Base-by-base conservation (phyloP, 2,113 vertebrate genomes). In the Sebastes fasciatus region DNA sequence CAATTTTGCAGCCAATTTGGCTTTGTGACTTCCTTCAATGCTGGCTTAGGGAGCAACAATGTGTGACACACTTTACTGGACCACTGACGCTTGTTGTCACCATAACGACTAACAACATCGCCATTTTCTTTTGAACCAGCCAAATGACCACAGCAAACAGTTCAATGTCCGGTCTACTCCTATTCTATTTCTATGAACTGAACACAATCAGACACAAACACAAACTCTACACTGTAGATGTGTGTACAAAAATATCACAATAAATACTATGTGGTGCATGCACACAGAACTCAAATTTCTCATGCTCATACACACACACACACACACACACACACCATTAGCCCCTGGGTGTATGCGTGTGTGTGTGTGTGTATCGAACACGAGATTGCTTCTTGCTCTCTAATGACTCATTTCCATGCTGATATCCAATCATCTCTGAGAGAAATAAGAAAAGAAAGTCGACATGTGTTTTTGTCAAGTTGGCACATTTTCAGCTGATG, bases 401-500 rank as follows among this genome's bases (percentile, higher is more conserved):
- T 62, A 87, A 89, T 83, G 65, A 86, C 76, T 83, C 49, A 88
- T 88, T 88, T 87, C 57, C 49, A 84, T 86, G 72, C 71, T 55
- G 69, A 89, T 70, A 87, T 23, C 69, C 78, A 87, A 89, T 89
- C 72, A 83, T 76, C 70, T 84, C 76, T 6, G 52, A 70, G 57
- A 80, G 61, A 82, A 88, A 89, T 76, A 74, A 69, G 79, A 78
- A 83, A 83, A 69, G 42, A 86, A 85, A 87, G 42, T 65, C 61
- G 46, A 77, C 77, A 68, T 63, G 73, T 46, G 62, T 85, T 90
- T 89, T 81, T 86, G 87, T 89, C 63, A 77, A 88, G 61, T 69
- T 85, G 57, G 74, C 87, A 88, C 61, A 90, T 89, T 91, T 84
- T 76, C 45, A 77, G 2, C 79, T 63, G 63, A 85, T 88, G 76